Conservation (phyloP, 2,888 invertebrate species). For the Rhaphigaster nebulosa region DNA sequence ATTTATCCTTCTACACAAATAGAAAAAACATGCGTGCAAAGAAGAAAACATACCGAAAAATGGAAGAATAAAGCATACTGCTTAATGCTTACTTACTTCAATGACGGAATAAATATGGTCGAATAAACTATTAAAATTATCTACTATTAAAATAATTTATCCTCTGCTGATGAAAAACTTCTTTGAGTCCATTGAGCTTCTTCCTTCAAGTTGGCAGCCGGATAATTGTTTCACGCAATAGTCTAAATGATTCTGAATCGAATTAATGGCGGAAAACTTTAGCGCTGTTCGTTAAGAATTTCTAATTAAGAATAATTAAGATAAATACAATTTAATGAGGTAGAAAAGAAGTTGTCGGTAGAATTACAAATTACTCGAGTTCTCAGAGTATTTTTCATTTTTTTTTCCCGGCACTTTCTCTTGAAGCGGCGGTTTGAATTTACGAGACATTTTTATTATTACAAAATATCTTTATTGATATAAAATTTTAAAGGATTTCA, state of each 20-base stretch:
- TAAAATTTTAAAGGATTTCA: no score
- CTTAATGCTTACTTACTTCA: no score
- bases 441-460: neutral
- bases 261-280: neutral
- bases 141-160: neutral
- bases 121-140: no score
- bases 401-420: neutral
- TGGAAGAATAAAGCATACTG: no score
- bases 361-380: neutral
- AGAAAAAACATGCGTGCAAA: no score
- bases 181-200: neutral
- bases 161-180: neutral
- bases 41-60: no score
- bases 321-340: conserved; percentile 26
- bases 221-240: neutral
- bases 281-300: neutral
- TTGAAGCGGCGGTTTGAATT: neutral
- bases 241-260: neutral
- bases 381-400: neutral
- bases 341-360: neutral
- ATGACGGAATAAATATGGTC: no score
- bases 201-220: neutral
- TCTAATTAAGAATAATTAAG: conserved; percentile 17
- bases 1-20: no score
- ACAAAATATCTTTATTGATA: neutral